A percentile compares a stretch with the other conserved stretches of the same genome.
Evolutionary conservation across 2,797 vertebrate genomes (phyloP).

Genomic region (Chloroceryle amazona): DNA sequence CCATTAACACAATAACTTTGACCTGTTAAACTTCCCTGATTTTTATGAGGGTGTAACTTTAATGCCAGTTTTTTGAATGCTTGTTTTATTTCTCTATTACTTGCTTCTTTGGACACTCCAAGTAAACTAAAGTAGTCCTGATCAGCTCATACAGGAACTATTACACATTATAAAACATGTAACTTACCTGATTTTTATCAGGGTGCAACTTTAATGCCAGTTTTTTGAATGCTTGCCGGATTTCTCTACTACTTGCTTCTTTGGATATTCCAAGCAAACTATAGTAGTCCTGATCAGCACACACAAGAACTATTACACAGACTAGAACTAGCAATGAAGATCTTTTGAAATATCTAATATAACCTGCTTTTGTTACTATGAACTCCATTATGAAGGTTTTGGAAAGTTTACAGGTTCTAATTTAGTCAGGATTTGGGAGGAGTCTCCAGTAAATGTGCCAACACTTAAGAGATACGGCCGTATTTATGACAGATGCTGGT

Average conservation of each 20-base stretch:
- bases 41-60: slow-evolving; percentile 97
- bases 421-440: slow-evolving; percentile 14
- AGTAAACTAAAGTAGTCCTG: slow-evolving; percentile 92
- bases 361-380: slow-evolving; percentile 46
- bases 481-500: neutral
- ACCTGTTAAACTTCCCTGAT: slow-evolving; percentile 85
- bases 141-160: slow-evolving; percentile 78
- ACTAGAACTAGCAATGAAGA: slow-evolving; percentile 68
- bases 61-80: slow-evolving; percentile 97
- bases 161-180: slow-evolving; percentile 48
- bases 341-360: slow-evolving; percentile 55
- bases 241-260: slow-evolving; percentile 93
- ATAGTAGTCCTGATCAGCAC: slow-evolving; percentile 90
- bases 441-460: neutral
- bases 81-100: slow-evolving; percentile 92
- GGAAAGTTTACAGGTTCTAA: neutral
- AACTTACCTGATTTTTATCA: slow-evolving; percentile 95
- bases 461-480: neutral
- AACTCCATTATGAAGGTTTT: slow-evolving; percentile 74
- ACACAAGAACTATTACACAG: slow-evolving; percentile 76
- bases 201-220: slow-evolving; percentile 96
- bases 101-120: slow-evolving; percentile 89
- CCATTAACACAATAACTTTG: neutral
- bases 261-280: slow-evolving; percentile 89
- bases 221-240: slow-evolving; percentile 96